Base-by-base conservation (phyloP, 2,113 vertebrate genomes). In the Boleophthalmus pectinirostris region DNA sequence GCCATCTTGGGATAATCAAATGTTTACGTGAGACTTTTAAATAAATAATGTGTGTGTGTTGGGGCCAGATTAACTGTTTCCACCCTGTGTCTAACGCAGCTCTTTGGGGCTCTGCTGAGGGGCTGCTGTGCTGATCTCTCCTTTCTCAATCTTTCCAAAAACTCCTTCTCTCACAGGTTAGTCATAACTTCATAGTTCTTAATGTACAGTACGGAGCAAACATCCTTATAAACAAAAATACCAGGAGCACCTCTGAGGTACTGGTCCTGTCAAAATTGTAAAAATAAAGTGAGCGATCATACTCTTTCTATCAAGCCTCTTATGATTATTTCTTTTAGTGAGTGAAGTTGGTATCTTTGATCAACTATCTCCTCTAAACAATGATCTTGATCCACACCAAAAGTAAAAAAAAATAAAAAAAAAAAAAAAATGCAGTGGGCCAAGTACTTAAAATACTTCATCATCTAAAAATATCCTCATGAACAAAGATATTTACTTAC, bases 41-140 rank as follows among this genome's bases (percentile, higher is more conserved):
- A 53, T 53, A 3, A 73, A 72, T 70, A 46, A 33, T 85, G 0
- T 72, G 24, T 56, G 14, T 47, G 5, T 60, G 53, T 51, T 79
- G 64, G 64, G 68, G 58, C 9, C 43, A 74, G 60, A 77, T 82
- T 86, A 85, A 90, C 74, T 51, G 66, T 88, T 68, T 87, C 78
- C 76, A 60, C 80, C 82, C 68, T 88, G 72, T 87, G 74, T 88
- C 73, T 83, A 69, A 68, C 25, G 72, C 90, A 96, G 95, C 91
- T 96, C 53, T 95, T 96, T 73, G 94, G 95, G 43, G 94, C 95
- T 68, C 89, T 96, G 68, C 91, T 96, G 71, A 94, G 94, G 15
- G 95, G 95, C 72, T 96, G 95, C 81, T 96, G 94, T 20, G 92
- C 95, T 72, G 94, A 95, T 89, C 93, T 96, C 56, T 94, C 93